Percentiles rank a stretch among this genome's conserved stretches.
Evolutionary conservation across 2,888 invertebrate genomes (phyloP).

Genomic region (Homarus gammarus): DNA sequence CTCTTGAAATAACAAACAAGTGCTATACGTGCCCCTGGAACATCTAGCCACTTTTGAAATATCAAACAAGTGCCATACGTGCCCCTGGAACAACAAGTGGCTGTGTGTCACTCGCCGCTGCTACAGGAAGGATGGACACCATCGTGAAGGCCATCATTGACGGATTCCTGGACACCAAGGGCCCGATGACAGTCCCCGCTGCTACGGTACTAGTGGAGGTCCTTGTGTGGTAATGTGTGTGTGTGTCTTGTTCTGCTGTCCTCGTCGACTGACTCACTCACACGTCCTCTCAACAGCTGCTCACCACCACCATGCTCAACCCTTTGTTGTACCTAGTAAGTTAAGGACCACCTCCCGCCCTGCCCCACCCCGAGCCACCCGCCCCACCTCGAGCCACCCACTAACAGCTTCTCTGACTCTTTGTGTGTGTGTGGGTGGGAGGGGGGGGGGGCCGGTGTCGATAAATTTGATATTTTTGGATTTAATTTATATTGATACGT

Average conservation of each 20-base stretch:
- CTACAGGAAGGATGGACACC: slow-evolving; percentile 32
- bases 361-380: too few species aligned
- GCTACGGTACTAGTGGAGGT: slow-evolving; percentile 30
- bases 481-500: too few species aligned
- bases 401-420: neutral
- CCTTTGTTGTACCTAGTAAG: slow-evolving; percentile 47
- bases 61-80: too few species aligned
- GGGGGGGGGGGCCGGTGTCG: neutral
- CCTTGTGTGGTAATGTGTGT: neutral
- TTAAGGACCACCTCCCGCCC: neutral
- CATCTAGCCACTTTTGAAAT: too few species aligned
- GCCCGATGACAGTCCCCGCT: neutral
- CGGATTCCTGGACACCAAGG: slow-evolving; percentile 32
- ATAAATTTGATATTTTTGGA: too few species aligned
- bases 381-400: too few species aligned
- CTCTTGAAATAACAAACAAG: too few species aligned
- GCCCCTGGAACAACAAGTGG: too few species aligned
- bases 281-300: neutral
- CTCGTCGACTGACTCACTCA: neutral
- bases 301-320: slow-evolving; percentile 19
- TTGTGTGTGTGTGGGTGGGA: slow-evolving; percentile 14
- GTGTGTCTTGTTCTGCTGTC: neutral
- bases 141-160: slow-evolving; percentile 48
- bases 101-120: neutral
- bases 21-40: too few species aligned